Base-by-base conservation (phyloP, 1,140 invertebrate genomes). In the Magallana angulata region DNA sequence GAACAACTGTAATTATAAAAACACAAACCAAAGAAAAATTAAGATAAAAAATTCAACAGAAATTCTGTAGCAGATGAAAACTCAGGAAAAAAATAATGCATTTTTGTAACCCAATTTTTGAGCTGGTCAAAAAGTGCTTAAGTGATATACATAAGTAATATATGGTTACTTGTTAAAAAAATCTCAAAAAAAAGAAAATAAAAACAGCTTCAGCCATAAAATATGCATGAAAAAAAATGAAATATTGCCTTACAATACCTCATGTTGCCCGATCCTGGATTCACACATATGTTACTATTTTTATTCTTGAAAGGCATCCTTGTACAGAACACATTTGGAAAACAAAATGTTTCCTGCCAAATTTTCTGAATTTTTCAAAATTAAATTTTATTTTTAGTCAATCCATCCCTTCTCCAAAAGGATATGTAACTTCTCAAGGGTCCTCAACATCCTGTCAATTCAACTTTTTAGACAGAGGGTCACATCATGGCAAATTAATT, bases 281-380 rank as follows among this genome's bases (percentile, higher is more conserved):
- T 58, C 64, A 76, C 57, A 30, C 68, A 64, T n/a, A 48, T 16
- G 18, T 71, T 56, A 85, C 85, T 89, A 82, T 60, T 80, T 84
- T 24, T 62, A 84, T 57, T 62, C 64, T 84, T 71, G 87, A 85
- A 83, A 64, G 85, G 88, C 88, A 89, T 89, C 88, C 85, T 84
- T 89, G 82, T 85, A 87, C 85, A 87, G 64, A 85, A 87, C 86
- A 89, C 84, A 87, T 85, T 62, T 59, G 86, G 81, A 87, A 85
- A 85, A 36, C 82, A 71, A 59, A 85, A 76, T 89, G 87, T 24
- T 87, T 87, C 88, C 86, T 89, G 86, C 88, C 88, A 87, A 89
- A 86, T 86, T 84, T 62, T 85, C n/a, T 16, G 18, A 62, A 64
- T 14, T 16, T 64, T 14, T 16, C 62, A 18, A 16, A 14, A 64